Evolutionary conservation across 2,797 vertebrate species (phyloP).

Genomic region (Peromyscus aztecus): DNA sequence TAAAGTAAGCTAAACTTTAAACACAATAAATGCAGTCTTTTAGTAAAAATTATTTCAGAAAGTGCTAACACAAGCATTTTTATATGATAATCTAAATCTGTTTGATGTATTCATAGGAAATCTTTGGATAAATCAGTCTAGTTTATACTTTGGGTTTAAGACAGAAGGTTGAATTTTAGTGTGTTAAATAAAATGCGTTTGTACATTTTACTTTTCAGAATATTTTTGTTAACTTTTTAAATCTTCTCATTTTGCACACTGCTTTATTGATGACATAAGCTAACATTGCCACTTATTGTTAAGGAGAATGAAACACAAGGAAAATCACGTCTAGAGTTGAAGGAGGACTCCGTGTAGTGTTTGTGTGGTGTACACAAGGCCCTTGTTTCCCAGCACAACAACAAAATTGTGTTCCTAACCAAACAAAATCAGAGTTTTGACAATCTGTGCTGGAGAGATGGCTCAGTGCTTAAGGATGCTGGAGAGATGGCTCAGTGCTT

Average conservation of each 20-base stretch:
- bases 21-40: slow-evolving; percentile 42
- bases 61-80: slow-evolving; percentile 56
- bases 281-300: slow-evolving; percentile 20
- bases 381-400: background rate
- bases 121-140: slow-evolving; percentile 48
- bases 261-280: slow-evolving; percentile 25
- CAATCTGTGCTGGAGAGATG: background rate
- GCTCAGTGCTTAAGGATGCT: background rate
- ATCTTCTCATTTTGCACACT: background rate
- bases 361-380: background rate
- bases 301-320: slow-evolving; percentile 1
- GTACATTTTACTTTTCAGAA: slow-evolving; percentile 59
- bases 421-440: slow-evolving; percentile 49
- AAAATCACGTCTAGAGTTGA: background rate
- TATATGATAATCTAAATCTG: slow-evolving; percentile 38
- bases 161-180: slow-evolving; percentile 21
- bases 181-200: slow-evolving; percentile 41
- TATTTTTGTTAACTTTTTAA: slow-evolving; percentile 41
- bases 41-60: slow-evolving; percentile 64
- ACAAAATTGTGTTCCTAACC: background rate
- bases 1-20: slow-evolving; percentile 61
- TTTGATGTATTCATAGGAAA: slow-evolving; percentile 29
- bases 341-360: background rate
- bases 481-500: background rate
- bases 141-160: slow-evolving; percentile 40